These are phyloP conservation scores for Dasyurus viverrinus DNA, from an alignment of 2,113 vertebrate species.

Conservation along the genomic window DNA sequence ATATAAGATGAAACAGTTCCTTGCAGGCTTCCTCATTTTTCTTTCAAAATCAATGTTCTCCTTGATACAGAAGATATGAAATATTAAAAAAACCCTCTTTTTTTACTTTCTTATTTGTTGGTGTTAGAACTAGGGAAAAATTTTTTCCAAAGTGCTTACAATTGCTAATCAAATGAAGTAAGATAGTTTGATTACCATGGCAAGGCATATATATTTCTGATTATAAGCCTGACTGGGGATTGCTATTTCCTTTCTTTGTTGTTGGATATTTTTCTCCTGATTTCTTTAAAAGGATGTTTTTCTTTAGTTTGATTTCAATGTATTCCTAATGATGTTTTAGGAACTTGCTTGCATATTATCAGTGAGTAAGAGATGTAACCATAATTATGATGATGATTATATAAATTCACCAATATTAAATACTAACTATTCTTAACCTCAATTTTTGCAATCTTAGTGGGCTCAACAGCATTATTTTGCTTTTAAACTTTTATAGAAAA, in stretches of 20 bases:
- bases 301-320: conserved; percentile 24
- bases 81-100: neutral
- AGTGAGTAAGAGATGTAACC: conserved; percentile 14
- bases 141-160: conserved; percentile 22
- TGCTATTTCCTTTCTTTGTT: conserved; percentile 3
- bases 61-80: neutral
- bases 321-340: conserved; percentile 16
- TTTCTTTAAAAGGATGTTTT: conserved; percentile 52
- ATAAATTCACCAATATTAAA: conserved; percentile 26
- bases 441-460: neutral
- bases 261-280: conserved; percentile 39
- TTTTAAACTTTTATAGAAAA: neutral
- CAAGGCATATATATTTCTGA: conserved; percentile 16
- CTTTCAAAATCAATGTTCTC: conserved; percentile 42
- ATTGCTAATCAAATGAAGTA: conserved; percentile 61
- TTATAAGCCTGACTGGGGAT: conserved; percentile 29
- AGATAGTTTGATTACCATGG: conserved; percentile 36
- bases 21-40: neutral
- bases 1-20: neutral
- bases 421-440: neutral
- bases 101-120: conserved; percentile 16
- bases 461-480: neutral
- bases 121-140: conserved; percentile 30
- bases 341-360: conserved; percentile 2
- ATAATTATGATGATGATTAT: conserved; percentile 37